Evolutionary conservation across 2,888 invertebrate genomes (phyloP).

Genomic region (Macrophya alboannulata): DNA sequence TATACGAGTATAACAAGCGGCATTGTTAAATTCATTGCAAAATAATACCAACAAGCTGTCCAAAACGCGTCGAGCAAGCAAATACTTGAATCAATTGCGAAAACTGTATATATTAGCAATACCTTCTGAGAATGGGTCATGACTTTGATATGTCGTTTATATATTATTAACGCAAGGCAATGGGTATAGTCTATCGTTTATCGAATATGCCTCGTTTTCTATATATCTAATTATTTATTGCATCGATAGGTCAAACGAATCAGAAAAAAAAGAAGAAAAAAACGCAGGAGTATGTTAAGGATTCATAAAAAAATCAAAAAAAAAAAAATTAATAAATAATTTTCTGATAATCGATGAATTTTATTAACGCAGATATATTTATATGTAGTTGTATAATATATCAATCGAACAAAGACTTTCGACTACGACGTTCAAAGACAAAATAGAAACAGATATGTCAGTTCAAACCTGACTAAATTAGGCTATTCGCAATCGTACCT

Average conservation of each 20-base stretch:
- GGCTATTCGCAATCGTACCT: conserved; percentile 43
- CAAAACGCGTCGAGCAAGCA: conserved; percentile 76
- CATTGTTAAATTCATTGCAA: conserved; percentile 30
- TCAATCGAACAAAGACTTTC: neutral
- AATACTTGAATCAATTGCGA: conserved; percentile 66
- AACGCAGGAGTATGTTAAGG: no score
- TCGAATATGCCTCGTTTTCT: no score
- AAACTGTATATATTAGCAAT: conserved; percentile 40
- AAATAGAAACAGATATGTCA: neutral
- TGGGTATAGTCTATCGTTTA: no score
- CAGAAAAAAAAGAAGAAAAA: neutral
- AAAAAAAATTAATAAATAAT: no score
- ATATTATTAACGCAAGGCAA: neutral
- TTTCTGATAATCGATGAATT: neutral
- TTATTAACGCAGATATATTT: neutral
- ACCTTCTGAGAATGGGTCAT: conserved; percentile 28
- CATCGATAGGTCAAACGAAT: neutral
- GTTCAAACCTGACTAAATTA: conserved; percentile 1
- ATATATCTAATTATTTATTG: no score
- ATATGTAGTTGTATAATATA: neutral
- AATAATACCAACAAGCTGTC: conserved; percentile 59
- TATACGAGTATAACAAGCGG: conserved; percentile 48
- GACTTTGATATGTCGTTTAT: neutral
- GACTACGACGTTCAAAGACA: neutral
- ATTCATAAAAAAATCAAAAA: neutral